A percentile compares a stretch with the other conserved stretches of the same genome.
Evolutionary conservation across 1,140 invertebrate species (phyloP).

Genomic region (Trigoniulus corallinus): DNA sequence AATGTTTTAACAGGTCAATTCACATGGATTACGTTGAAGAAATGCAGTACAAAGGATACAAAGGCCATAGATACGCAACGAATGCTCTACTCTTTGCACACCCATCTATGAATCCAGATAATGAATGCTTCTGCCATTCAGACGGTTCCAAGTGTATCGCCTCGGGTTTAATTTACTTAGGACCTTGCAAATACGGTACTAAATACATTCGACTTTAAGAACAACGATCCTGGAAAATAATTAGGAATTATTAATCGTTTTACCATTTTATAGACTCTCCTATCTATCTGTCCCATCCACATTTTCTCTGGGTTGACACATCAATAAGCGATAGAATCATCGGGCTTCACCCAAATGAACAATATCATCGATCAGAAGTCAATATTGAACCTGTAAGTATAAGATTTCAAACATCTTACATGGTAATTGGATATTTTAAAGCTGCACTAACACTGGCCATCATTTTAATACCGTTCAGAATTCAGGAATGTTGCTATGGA

Average conservation of each 20-base stretch:
- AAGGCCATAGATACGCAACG: not conserved
- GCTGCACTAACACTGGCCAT: not conserved
- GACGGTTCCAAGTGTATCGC: not conserved
- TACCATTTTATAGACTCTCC: not conserved
- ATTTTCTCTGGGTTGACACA: not conserved
- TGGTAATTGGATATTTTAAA: too few species aligned
- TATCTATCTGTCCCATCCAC: not conserved
- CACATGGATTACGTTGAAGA: not conserved
- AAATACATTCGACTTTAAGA: not conserved
- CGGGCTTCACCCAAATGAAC: not conserved
- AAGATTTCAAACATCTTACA: too few species aligned
- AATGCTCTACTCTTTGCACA: not conserved
- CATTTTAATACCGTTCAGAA: not conserved
- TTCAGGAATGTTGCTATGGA: not conserved
- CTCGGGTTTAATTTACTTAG: not conserved
- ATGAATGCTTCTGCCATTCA: not conserved
- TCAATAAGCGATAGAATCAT: not conserved
- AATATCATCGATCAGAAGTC: not conserved
- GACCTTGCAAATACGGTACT: not conserved
- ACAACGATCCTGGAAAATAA: too few species aligned
- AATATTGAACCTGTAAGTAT: not conserved
- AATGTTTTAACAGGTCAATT: too few species aligned
- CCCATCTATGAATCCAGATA: not conserved
- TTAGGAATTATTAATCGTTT: too few species aligned
- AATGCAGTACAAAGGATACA: not conserved